Conservation (phyloP, 2,113 vertebrate genomes). For the Calonectris borealis region DNA sequence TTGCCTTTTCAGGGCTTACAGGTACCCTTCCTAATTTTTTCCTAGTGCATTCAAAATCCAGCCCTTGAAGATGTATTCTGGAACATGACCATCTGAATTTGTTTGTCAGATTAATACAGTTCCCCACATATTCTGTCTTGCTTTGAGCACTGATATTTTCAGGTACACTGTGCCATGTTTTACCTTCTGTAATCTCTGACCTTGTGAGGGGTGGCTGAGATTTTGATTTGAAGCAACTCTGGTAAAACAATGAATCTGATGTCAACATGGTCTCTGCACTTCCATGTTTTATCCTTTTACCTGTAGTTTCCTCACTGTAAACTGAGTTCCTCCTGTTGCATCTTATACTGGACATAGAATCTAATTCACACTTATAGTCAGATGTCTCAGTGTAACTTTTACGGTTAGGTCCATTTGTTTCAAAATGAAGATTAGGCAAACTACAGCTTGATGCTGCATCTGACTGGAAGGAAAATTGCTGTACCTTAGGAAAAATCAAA, state of each 20-base stretch:
- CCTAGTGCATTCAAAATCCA: conserved; percentile 9
- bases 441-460: conserved; percentile 46
- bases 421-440: conserved; percentile 63
- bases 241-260: background rate
- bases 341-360: conserved; percentile 6
- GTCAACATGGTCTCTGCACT: background rate
- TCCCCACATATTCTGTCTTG: background rate
- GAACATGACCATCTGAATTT: conserved; percentile 57
- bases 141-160: conserved; percentile 48
- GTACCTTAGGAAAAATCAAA: conserved; percentile 14
- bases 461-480: background rate
- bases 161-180: conserved; percentile 56
- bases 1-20: background rate
- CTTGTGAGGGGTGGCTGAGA: background rate
- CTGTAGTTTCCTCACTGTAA: background rate
- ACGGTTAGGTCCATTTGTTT: background rate
- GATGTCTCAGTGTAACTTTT: background rate
- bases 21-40: background rate
- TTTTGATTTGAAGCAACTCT: background rate
- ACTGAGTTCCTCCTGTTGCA: conserved; percentile 1
- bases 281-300: background rate
- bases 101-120: background rate
- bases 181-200: conserved; percentile 18
- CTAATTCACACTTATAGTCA: background rate
- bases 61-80: conserved; percentile 25